Base-by-base conservation (phyloP, 1,140 invertebrate species). In the Leptoteleia sp. region DNA sequence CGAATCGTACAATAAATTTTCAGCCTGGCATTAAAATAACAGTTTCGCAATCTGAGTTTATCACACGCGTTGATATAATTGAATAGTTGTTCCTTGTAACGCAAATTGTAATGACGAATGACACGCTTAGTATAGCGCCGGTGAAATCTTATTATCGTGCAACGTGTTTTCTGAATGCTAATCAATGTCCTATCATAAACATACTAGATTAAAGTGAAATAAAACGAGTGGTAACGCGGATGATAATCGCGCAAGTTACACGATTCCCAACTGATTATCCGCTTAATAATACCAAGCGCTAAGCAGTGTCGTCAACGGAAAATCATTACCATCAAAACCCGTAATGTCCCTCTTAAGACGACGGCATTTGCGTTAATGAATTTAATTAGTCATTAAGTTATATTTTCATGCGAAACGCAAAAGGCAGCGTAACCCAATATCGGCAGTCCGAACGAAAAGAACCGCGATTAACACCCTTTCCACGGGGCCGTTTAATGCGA, bases 141-240 rank as follows among this genome's bases (percentile, higher is more conserved):
- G 33, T 45, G 38, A 55, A 64, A 54, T 68, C 71, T 35, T 43
- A 54, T 77, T 76, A 47, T 52, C 73, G 52, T 22, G 45, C 1
- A 37, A 61, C 50, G 29, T 78, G 55, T 42, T 61, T 47, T 25
- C 13, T 59, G 79, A 82, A 83, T 82, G 73, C 40, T 54, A 80
- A 83, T 82, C 68, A 62, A 8, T 16, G 25, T 3, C 12, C 25
- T 57, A 52, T 75, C 59, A 33, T 50, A 45, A 40, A 55, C 13
- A 17, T 11, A 42, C 8, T 45, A 45, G 22, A 48, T 73, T 73
- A 25, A 59, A 50, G 31, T 17, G 8, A 48, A 19, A 8, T 38
- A 15, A 59, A 35, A 48, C 48, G 37, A 50, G 16, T 17, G 40
- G 52, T 40, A 15, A 48, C 31, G 35, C 40, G 16, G 52, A 42